A percentile compares a stretch with the other conserved stretches of the same genome.
Evolutionary conservation across 2,888 invertebrate genomes (phyloP).

Genomic region (Diachrysia chrysitis): DNA sequence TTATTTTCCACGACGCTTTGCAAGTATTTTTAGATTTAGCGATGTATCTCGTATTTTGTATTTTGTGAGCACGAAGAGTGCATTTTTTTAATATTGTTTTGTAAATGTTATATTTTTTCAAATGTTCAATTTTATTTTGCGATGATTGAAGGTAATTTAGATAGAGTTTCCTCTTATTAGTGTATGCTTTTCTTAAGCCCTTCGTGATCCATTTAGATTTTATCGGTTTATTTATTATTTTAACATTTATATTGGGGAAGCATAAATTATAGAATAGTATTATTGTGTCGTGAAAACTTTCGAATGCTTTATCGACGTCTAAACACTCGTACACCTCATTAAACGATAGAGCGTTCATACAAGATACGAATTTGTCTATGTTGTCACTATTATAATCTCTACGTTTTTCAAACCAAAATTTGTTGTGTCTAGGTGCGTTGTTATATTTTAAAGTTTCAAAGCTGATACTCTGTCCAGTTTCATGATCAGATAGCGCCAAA

Average conservation of each 20-base stretch:
- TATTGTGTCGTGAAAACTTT: not conserved
- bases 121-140: not conserved
- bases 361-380: not conserved
- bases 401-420: no score
- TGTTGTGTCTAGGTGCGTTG: no score
- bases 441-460: no score
- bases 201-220: no score
- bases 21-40: not conserved
- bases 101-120: not conserved
- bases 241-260: not conserved
- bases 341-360: not conserved
- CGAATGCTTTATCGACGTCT: not conserved
- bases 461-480: no score
- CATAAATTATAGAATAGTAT: constrained; percentile 9
- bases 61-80: not conserved
- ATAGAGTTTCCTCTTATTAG: not conserved
- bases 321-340: not conserved
- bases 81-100: constrained; percentile 5
- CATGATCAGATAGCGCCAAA: no score
- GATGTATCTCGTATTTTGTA: not conserved
- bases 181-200: no score
- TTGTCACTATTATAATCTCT: not conserved
- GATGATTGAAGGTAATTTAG: not conserved
- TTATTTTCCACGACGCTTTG: not conserved
- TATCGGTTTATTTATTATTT: no score